Evolutionary conservation across 2,113 vertebrate genomes (phyloP).

Genomic region (Chionis minor): DNA sequence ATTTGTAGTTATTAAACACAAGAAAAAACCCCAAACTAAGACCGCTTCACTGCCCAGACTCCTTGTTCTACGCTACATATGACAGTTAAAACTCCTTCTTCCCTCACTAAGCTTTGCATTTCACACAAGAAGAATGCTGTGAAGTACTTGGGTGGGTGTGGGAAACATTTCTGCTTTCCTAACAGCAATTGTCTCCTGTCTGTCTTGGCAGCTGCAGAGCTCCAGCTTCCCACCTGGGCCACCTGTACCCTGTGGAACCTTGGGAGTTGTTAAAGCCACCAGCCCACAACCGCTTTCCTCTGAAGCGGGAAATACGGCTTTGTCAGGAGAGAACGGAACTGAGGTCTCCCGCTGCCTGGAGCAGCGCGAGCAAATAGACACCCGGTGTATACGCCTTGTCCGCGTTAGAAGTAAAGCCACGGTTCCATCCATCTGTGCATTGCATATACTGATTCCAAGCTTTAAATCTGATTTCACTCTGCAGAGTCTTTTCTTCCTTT

Average conservation of each 20-base stretch:
- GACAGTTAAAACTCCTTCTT: neutral
- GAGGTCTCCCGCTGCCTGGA: neutral
- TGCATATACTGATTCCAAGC: neutral
- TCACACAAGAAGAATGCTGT: neutral
- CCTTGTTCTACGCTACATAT: too few species aligned
- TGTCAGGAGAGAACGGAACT: neutral
- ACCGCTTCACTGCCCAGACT: neutral
- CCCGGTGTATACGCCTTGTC: rapidly evolving
- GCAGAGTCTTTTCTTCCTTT: neutral
- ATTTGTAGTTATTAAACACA: neutral
- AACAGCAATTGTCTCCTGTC: rapidly evolving
- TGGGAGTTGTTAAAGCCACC: neutral
- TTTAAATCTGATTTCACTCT: neutral
- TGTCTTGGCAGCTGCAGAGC: rapidly evolving
- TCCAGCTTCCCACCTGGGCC: neutral
- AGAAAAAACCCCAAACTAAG: neutral
- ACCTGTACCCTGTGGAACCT: neutral
- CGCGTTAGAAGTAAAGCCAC: rapidly evolving
- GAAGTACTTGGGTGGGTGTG: neutral
- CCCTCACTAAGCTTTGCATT: neutral
- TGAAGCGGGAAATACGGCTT: neutral
- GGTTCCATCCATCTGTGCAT: neutral
- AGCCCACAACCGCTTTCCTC: neutral
- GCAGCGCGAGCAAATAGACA: rapidly evolving
- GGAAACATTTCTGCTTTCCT: neutral